phyloP scores from a whole-genome alignment of 2,113 vertebrate species.

The Nycticryphes semicollaris region DNA sequence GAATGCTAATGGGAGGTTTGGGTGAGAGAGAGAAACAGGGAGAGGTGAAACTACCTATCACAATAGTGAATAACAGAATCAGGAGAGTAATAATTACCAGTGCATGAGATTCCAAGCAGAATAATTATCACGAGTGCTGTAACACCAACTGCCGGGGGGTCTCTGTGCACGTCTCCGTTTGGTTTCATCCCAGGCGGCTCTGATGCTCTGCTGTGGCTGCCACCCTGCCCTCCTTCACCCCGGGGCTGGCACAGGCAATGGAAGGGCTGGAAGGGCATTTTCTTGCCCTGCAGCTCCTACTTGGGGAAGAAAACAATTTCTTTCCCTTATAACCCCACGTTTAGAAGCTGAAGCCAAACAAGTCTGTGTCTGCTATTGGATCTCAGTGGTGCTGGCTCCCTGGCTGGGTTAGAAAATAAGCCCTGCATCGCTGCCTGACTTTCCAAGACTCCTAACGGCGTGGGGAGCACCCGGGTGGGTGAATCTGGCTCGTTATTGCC shows the following conservation, averaged over 20 bases:
- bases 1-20: constrained; percentile 38
- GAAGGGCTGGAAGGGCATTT: not conserved
- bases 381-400: not conserved
- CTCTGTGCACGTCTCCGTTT: not conserved
- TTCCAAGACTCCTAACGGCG: accelerated
- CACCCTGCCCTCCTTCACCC: not conserved
- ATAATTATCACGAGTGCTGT: not conserved
- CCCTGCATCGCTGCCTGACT: not conserved
- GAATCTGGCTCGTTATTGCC: not conserved
- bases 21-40: not conserved
- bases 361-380: not conserved
- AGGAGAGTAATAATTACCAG: constrained; percentile 51
- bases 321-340: accelerated
- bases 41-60: constrained; percentile 59
- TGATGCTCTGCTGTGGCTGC: accelerated
- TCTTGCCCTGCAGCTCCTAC: not conserved
- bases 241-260: accelerated
- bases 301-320: not conserved
- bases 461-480: not conserved
- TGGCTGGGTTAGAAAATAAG: not conserved
- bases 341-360: not conserved
- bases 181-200: accelerated
- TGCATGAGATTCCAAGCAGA: constrained; percentile 32
- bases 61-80: constrained; percentile 41
- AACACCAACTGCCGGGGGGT: not conserved